Base-by-base conservation (phyloP, 1,140 invertebrate species). In the Myzus persicae region DNA sequence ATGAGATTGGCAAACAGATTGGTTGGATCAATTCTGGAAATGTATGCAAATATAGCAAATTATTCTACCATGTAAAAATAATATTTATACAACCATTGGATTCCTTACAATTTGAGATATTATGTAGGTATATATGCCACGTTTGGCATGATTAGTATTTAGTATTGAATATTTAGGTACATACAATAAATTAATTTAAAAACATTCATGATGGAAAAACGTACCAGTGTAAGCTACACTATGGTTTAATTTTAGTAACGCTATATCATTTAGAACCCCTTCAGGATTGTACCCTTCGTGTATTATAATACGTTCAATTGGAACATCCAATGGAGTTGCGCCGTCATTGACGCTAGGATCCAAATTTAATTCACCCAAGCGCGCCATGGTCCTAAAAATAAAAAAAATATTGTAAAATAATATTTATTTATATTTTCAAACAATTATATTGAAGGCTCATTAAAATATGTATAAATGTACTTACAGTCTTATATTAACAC, bases 1-100 rank as follows among this genome's bases (percentile, higher is more conserved):
- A 94, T n/a, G 95, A 94, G 22, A 95, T 94, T 9, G 97, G 97
- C 31, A 98, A 95, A 95, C 98, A 98, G 93, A 98, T 96, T 0
- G 98, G 97, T 94, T 95, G 96, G 9, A 98, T 97, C 94, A 95
- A 95, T 93, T 95, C 97, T 97, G 40, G 0, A 31, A 84, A 84
- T 36, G 31, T 81, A 20, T 36, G 14, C 4, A 9, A 81, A 81
- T 81, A 81, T 81, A 36, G 3, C 4, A 76, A 76, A 76, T 76
- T 76, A 76, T n/a, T 76, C 31, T 22, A 51, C 22, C 20, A 51
- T 51, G 20, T 20, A 51, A 51, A 51, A 5, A n/a, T 18, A n/a
- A 76, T n/a, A n/a, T 76, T 31, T 3, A n/a, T n/a, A n/a, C 2
- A n/a, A 76, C 59, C 59, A 24, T 22, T 51, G 48, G 24, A 7